Evolutionary conservation across 2,797 vertebrate genomes (phyloP), one percentile per base, ranked within the genome.

Genomic region (Manis pentadactyla): DNA sequence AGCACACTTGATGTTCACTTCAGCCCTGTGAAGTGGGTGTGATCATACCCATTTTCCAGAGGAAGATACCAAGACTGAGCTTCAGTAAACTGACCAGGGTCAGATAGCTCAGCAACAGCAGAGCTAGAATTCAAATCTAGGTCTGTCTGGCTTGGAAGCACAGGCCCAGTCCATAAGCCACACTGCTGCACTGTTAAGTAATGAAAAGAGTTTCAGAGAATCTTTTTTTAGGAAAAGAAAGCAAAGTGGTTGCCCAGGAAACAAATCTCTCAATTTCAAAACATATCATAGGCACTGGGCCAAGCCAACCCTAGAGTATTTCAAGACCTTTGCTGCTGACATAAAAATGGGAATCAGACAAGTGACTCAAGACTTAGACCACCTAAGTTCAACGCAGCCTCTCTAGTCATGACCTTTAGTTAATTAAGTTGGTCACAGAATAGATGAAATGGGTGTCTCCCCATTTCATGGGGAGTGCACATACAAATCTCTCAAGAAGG

Each of bases 191-290:
- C 19, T 14, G 27, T n/a, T 78, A 63, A 87, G 59, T 31, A 91
- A 73, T 63, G 31, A 82, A 90, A 73, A 90, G 37, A 34, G 42
- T 69, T 71, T 74, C 69, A 75, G 25, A 79, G 7, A 49, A 49
- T 19, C 17, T 84, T 79, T 86, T 64, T 87, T 77, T 57, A 64
- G 39, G 57, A n/a, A 71, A 92, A 75, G 57, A 78, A 92, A 92
- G 23, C 2, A 92, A 17, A 78, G 5, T 74, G 5, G 78, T 96
- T 96, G 46, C 93, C 29, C 7, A 81, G 49, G 49, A 51, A 89
- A 90, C 90, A 31, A 93, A 86, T 39, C 57, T 94, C 53, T 64
- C 19, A 29, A 1, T 93, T 73, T 94, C 90, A 93, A 87, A 95
- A 92, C 42, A 31, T 21, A 59, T 66, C 37, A 21, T 53, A 4